Conservation (phyloP, 2,113 vertebrate species). For the Stercorarius parasiticus region DNA sequence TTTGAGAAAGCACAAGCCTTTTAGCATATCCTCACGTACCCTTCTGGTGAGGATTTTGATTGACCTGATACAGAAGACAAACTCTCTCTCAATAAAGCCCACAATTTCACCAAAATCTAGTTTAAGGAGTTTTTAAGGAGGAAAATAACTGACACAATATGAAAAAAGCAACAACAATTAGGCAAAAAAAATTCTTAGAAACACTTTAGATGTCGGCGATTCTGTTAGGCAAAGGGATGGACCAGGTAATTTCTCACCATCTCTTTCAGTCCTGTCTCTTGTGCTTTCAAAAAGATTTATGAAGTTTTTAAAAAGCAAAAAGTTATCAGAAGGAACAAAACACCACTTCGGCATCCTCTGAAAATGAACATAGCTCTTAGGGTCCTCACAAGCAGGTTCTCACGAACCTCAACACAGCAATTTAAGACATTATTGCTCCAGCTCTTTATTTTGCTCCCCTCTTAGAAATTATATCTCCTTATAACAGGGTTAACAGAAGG, state of each 20-base stretch:
- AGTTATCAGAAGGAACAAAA: not conserved
- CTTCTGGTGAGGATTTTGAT: not conserved
- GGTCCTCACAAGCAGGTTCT: not conserved
- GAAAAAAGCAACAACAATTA: not conserved
- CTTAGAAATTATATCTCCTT: not conserved
- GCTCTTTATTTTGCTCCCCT: not conserved
- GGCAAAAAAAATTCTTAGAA: not conserved
- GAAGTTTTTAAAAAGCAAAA: not conserved
- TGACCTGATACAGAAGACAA: not conserved
- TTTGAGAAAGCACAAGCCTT: not conserved
- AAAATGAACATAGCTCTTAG: not conserved
- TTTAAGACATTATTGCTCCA: not conserved
- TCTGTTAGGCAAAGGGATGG: not conserved
- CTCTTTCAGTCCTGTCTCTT: not conserved
- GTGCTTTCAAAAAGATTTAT: not conserved
- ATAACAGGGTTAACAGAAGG: not conserved
- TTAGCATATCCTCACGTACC: not conserved
- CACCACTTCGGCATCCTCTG: not conserved
- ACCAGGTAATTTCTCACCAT: not conserved
- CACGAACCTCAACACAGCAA: fast-evolving
- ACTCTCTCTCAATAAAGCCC: not conserved
- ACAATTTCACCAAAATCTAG: not conserved
- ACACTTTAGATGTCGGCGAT: not conserved
- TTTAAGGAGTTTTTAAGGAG: not conserved
- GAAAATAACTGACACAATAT: not conserved